A percentile compares a stretch with the other conserved stretches of the same genome.
These are phyloP conservation scores for Caenorhabditis sulstoni DNA, from an alignment of 2,888 invertebrate species.

Conservation along the genomic window DNA sequence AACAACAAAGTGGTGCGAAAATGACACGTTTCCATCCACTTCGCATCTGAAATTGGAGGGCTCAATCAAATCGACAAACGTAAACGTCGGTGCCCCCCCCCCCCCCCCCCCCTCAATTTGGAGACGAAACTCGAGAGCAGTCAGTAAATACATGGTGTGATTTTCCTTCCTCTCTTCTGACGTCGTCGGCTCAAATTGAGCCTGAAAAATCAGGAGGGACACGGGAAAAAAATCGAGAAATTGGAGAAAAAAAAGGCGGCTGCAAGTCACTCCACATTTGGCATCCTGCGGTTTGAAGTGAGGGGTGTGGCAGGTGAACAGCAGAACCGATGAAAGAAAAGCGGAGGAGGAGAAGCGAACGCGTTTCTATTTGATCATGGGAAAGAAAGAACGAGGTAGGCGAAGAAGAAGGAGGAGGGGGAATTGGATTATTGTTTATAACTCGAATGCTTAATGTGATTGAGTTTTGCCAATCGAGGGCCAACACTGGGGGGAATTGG, in stretches of 20 bases:
- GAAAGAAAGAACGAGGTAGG: not conserved
- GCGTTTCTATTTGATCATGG: conserved; percentile 42
- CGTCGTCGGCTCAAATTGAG: conserved; percentile 21
- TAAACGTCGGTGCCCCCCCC: too few species aligned
- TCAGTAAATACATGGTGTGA: too few species aligned
- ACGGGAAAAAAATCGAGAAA: too few species aligned
- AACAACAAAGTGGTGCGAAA: conserved; percentile 39
- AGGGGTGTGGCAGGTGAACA: conserved; percentile 36
- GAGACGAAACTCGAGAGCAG: too few species aligned
- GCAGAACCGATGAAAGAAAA: not conserved
- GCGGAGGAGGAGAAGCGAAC: conserved; percentile 19
- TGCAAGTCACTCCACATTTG: conserved; percentile 5
- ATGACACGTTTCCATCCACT: conserved; percentile 28
- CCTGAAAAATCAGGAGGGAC: conserved; percentile 22
- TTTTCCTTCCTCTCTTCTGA: not conserved
- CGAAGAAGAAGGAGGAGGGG: not conserved
- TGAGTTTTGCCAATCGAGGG: too few species aligned
- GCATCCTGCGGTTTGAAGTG: not conserved
- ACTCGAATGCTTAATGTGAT: conserved; percentile 37
- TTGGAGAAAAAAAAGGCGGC: not conserved
- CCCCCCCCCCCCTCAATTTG: too few species aligned
- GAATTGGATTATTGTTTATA: conserved; percentile 48
- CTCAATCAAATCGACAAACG: not conserved
- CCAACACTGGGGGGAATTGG: too few species aligned
- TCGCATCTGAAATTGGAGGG: conserved; percentile 9